Evolutionary conservation across 2,888 invertebrate genomes (phyloP), one percentile per base, ranked within the genome.

Genomic region (Mantis religiosa): DNA sequence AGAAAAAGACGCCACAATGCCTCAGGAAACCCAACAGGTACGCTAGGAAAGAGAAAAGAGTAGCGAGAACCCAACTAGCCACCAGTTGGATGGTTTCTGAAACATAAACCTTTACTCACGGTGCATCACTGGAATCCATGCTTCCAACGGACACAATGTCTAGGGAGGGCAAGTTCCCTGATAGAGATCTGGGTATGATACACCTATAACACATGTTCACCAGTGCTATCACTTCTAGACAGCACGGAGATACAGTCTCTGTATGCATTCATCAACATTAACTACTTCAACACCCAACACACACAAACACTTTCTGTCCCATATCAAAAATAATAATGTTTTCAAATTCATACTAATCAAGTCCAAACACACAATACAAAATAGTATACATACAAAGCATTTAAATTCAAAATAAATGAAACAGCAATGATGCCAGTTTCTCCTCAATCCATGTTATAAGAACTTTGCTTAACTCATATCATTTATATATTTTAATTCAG

Each of bases 141-240:
- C 88, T 89, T 30, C 88, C 87, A 27, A 88, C 30, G 41, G 89
- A 87, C n/a, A 88, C 84, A 54, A 88, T 47, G 85, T 90, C 90
- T 34, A 87, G 85, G n/a, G 87, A 87, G 20, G 90, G 90, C 8
- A 90, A 93, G 92, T 97, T 97, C 8, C 97, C 96, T 0, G 98
- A 98, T 91, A 99, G 94, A 28, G 98, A 98, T 71, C 98, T 95
- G 0, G 98, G 98, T 92, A 99, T 97, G 85, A 99, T 98, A 0
- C 98, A 97, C 87, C 98, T 95, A 92, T 93, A 94, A 84, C 84
- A 84, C 88, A 83, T 83, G 28, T 82, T 28, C 54, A 71, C 27
- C 83, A 54, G 28, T 88, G 88, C 88, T 83, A 88, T 88, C 88
- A 87, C 82, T 87, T 30, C 27, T 34, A 4, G 87, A 87, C 82